These are phyloP conservation scores for Taurulus bubalis DNA, from an alignment of 2,113 vertebrate species.

Conservation along the genomic window DNA sequence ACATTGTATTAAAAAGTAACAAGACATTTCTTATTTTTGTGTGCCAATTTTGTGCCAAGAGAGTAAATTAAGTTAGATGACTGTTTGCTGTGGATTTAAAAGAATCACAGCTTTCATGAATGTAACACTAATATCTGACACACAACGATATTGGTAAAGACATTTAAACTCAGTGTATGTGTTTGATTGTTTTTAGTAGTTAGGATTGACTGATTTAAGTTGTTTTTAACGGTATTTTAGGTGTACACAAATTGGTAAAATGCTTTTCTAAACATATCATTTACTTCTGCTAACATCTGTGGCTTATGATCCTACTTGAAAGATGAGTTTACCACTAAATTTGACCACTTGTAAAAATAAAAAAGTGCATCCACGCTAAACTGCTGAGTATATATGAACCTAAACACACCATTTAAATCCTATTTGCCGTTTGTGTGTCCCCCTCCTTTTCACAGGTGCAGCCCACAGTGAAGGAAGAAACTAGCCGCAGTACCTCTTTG, in stretches of 20 bases:
- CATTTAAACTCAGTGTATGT: not conserved
- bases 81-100: not conserved
- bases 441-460: not conserved
- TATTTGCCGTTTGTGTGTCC: not conserved
- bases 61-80: not conserved
- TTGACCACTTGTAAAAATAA: not conserved
- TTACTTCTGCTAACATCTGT: not conserved
- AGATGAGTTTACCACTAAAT: not conserved
- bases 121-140: conserved; percentile 59
- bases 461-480: not conserved
- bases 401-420: not conserved
- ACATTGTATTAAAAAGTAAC: not conserved
- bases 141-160: not conserved
- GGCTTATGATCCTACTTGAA: not conserved
- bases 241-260: not conserved
- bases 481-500: conserved; percentile 90
- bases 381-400: not conserved
- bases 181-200: not conserved
- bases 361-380: not conserved
- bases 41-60: not conserved
- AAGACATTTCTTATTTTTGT: not conserved
- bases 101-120: conserved; percentile 45
- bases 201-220: not conserved
- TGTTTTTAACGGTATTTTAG: not conserved
- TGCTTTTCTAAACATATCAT: not conserved